Percentiles rank a stretch among this genome's conserved stretches.
These are phyloP conservation scores for Patagioenas fasciata DNA, from an alignment of 2,113 vertebrate species.

Conservation along the genomic window DNA sequence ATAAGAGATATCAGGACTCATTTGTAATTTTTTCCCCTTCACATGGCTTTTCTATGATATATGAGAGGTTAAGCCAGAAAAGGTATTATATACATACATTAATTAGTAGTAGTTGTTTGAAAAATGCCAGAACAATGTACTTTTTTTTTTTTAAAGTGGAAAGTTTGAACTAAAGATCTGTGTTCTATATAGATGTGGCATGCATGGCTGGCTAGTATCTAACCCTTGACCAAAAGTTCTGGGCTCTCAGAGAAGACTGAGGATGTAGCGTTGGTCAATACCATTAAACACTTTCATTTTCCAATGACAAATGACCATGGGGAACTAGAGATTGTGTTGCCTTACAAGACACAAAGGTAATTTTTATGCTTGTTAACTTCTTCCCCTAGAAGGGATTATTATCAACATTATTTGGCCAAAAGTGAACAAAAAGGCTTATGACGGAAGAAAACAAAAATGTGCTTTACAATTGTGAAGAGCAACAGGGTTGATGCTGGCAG, in stretches of 20 bases:
- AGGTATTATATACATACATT: neutral
- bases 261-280: neutral
- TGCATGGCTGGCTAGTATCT: neutral
- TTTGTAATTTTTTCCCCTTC: neutral
- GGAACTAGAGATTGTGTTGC: slow-evolving; percentile 36
- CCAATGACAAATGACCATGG: slow-evolving; percentile 13
- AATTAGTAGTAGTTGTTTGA: neutral
- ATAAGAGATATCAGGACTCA: neutral
- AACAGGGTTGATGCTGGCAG: slow-evolving; percentile 15
- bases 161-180: neutral
- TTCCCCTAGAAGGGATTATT: slow-evolving; percentile 52
- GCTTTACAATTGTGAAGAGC: neutral
- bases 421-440: neutral
- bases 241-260: slow-evolving; percentile 17
- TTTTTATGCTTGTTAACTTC: slow-evolving; percentile 39
- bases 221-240: neutral
- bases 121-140: neutral
- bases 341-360: slow-evolving; percentile 49
- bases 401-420: slow-evolving; percentile 46
- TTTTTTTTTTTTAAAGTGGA: neutral
- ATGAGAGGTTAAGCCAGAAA: neutral
- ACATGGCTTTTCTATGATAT: neutral
- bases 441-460: slow-evolving; percentile 11
- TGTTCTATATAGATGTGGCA: slow-evolving; percentile 2
- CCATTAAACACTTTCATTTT: slow-evolving; percentile 47